phyloP scores from a whole-genome alignment of 2,797 vertebrate species.

The Peromyscus nudipes region DNA sequence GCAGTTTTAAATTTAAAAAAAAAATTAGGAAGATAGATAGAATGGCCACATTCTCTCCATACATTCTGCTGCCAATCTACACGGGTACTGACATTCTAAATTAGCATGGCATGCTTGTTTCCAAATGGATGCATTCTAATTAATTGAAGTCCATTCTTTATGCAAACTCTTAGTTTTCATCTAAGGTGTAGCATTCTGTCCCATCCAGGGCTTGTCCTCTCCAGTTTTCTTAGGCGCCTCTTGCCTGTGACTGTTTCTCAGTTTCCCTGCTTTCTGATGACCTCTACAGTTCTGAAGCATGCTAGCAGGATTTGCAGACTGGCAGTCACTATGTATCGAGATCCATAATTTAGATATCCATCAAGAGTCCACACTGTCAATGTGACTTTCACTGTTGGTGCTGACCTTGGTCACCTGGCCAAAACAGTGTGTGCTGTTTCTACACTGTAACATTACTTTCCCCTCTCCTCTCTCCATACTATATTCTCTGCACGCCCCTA shows the following conservation, averaged over 20 bases:
- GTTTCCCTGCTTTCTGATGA: background rate
- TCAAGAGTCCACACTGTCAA: background rate
- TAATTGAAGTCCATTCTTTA: background rate
- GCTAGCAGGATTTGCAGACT: background rate
- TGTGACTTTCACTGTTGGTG: background rate
- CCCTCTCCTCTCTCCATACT: too few relatives aligned
- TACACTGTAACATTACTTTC: background rate
- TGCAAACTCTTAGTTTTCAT: background rate
- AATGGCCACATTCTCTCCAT: background rate
- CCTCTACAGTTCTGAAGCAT: background rate
- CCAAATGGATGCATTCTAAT: background rate
- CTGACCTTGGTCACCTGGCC: background rate
- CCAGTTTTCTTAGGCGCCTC: background rate
- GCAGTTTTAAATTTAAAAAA: conserved; percentile 1
- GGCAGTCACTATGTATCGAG: background rate
- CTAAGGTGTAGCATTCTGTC: background rate
- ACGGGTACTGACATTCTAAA: background rate
- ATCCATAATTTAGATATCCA: background rate
- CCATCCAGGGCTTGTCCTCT: background rate
- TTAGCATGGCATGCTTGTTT: background rate
- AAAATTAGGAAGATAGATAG: background rate
- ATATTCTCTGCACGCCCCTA: background rate
- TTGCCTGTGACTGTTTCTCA: background rate
- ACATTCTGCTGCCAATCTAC: background rate
- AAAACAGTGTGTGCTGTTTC: background rate